Conservation (phyloP, 2,797 vertebrate genomes). For the Notolabrus celidotus region DNA sequence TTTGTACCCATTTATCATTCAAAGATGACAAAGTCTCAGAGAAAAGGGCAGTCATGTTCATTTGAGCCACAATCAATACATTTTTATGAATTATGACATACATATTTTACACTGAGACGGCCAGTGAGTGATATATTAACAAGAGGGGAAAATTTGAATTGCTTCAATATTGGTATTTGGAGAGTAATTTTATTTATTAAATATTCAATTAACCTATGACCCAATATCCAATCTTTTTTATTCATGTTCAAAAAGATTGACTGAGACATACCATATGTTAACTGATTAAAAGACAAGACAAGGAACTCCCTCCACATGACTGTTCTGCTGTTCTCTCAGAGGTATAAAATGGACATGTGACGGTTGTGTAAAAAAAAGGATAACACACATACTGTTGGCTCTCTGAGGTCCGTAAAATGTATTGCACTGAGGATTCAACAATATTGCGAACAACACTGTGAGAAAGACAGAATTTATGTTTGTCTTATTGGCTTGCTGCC, state of each 20-base stretch:
- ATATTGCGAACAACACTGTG: not conserved
- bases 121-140: too few species aligned
- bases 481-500: not conserved
- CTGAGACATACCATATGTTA: too few species aligned
- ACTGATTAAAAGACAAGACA: not conserved
- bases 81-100: too few species aligned
- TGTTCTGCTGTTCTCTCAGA: not conserved
- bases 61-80: too few species aligned
- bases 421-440: slow-evolving; percentile 2
- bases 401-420: not conserved
- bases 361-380: not conserved
- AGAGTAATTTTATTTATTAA: not conserved
- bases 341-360: not conserved
- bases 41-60: too few species aligned
- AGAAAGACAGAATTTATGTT: too few species aligned
- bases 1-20: too few species aligned
- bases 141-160: too few species aligned
- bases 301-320: not conserved
- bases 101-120: too few species aligned
- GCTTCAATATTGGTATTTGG: not conserved
- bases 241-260: not conserved
- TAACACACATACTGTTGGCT: too few species aligned
- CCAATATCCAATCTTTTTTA: not conserved
- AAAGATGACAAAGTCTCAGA: too few species aligned
- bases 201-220: not conserved